Conservation (phyloP, 2,888 invertebrate genomes). For the Apamea monoglypha region DNA sequence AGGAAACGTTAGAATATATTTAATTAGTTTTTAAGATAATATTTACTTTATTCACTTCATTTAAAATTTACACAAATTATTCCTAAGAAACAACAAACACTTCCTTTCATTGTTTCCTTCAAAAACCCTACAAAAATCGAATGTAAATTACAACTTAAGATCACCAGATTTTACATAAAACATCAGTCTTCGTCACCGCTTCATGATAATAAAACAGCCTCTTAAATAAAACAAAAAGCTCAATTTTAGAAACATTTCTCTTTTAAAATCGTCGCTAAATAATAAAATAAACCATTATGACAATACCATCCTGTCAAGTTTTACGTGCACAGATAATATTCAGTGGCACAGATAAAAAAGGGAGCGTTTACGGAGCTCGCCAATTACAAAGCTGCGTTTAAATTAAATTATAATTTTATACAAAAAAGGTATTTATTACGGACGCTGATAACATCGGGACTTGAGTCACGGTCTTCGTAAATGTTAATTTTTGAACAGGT, state of each 20-base stretch:
- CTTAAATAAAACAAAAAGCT: conserved; percentile 5
- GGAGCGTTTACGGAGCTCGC: conserved; percentile 67
- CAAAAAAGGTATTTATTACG: conserved; percentile 72
- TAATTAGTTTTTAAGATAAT: background rate
- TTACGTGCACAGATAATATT: conserved; percentile 66
- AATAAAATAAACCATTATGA: conserved; percentile 45
- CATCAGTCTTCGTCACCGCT: too few relatives aligned
- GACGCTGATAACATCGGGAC: conserved; percentile 69
- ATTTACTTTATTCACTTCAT: background rate
- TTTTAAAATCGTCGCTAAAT: conserved; percentile 27
- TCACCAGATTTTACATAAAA: background rate
- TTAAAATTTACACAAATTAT: background rate
- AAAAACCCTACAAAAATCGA: too few relatives aligned
- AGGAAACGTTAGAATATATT: background rate
- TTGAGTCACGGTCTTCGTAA: conserved; percentile 62
- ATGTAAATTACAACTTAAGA: too few relatives aligned
- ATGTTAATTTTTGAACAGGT: conserved; percentile 52
- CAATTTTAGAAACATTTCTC: conserved; percentile 19
- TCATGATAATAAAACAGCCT: background rate
- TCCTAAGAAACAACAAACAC: background rate
- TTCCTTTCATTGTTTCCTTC: background rate
- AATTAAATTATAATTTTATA: conserved; percentile 79
- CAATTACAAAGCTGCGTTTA: conserved; percentile 74
- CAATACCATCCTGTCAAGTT: conserved; percentile 62
- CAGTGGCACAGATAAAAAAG: conserved; percentile 66